Base-by-base conservation (phyloP, 2,797 vertebrate species). In the Limnodromus scolopaceus region DNA sequence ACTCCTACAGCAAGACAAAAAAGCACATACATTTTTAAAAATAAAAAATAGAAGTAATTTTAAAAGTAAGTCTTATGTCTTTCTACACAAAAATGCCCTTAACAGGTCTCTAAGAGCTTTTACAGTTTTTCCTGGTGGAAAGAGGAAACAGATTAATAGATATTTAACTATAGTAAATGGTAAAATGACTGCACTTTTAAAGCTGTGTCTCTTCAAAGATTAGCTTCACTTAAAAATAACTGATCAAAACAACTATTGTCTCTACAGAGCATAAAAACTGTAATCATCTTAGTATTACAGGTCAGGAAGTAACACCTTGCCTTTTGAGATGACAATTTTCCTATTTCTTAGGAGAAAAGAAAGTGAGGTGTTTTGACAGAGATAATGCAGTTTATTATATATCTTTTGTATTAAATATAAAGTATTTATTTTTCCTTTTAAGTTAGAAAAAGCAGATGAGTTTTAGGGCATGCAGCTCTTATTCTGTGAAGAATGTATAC, bases 1-100 rank as follows among this genome's bases (percentile, higher is more conserved):
- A 99, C 96, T 99, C 99, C 99, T 99, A 93, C n/a, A 90, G 48
- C 8, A 94, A 66, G 36, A 88, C 39, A 92, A 88, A 87, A 88
- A 80, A 48, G 46, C 10, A 93, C 28, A 91, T 20, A 34, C 0
- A 9, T 34, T 36, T 10, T 13, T 11, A 32, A 80, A 85, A 46
- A 22, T 24, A 57, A 15, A n/a, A 54, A n/a, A 9, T 1, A 55
- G 3, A 41, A 54, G 7, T 28, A 5, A 53, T 57, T 87, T 79
- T 3, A 32, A 25, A 92, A 60, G 27, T 27, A 54, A 4, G 7
- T 74, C 16, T 61, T 51, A 0, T 0, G 25, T 9, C 10, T 55
- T 87, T 49, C 36, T 24, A 19, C 22, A 39, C 4, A 77, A 45
- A 86, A 75, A n/a, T 12, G 48, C 13, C 57, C 34, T 49, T 64